A percentile compares a stretch with the other conserved stretches of the same genome.
These are phyloP conservation scores for Spinus pinus DNA, from an alignment of 2,797 vertebrate genomes.

Conservation along the genomic window DNA sequence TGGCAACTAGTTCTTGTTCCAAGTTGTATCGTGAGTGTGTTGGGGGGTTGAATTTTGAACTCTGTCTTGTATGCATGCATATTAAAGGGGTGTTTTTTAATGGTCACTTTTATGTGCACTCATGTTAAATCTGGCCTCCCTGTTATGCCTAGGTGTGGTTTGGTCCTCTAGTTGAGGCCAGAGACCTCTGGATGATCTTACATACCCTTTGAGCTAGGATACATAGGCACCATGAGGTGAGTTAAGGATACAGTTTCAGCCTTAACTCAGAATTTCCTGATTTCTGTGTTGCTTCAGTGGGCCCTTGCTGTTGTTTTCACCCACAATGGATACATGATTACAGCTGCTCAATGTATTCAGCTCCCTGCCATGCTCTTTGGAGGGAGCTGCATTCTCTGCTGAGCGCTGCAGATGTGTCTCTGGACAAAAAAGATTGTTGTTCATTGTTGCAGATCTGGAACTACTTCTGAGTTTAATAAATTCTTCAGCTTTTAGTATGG, in stretches of 20 bases:
- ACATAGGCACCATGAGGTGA: conserved; percentile 69
- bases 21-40: background rate
- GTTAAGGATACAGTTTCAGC: conserved; percentile 60
- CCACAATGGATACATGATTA: background rate
- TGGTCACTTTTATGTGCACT: conserved; percentile 29
- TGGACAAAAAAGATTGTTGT: too few species aligned
- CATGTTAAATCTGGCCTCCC: conserved; percentile 61
- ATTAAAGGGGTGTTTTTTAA: background rate
- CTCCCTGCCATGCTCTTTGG: background rate
- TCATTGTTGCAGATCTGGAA: background rate
- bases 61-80: conserved; percentile 46
- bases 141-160: conserved; percentile 68
- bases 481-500: background rate
- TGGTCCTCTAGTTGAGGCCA: conserved; percentile 56
- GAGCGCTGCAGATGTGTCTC: background rate
- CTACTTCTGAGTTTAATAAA: background rate
- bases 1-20: background rate
- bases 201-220: conserved; percentile 69
- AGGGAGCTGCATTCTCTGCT: background rate
- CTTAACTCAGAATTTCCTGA: conserved; percentile 63
- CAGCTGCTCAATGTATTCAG: background rate
- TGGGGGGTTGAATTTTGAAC: background rate
- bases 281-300: conserved; percentile 12
- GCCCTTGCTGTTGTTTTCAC: background rate
- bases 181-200: conserved; percentile 65